Conservation (phyloP, 2,888 invertebrate species). For the Perizoma affinitatum region DNA sequence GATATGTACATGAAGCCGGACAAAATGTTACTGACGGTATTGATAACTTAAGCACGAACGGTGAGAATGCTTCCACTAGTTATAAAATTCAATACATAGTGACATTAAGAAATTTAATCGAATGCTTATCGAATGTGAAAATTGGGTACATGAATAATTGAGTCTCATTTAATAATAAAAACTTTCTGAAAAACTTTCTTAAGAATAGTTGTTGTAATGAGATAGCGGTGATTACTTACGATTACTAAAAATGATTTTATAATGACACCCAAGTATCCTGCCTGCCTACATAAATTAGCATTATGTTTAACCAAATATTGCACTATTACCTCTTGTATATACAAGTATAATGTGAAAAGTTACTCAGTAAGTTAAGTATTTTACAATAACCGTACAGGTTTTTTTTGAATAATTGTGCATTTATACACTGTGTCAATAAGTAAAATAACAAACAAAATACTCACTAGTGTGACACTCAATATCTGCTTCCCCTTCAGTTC, state of each 20-base stretch:
- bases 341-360: constrained; percentile 42
- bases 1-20: constrained; percentile 85
- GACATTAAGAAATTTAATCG: constrained; percentile 29
- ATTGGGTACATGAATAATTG: constrained; percentile 7
- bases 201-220: constrained; percentile 12
- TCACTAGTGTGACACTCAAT: constrained; percentile 87
- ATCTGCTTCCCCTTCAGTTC: constrained; percentile 89
- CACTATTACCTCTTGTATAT: constrained; percentile 46
- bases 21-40: constrained; percentile 81
- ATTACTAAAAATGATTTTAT: constrained; percentile 5
- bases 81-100: constrained; percentile 41
- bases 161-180: constrained; percentile 5
- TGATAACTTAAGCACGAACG: constrained; percentile 82
- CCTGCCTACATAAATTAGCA: constrained; percentile 9
- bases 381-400: constrained; percentile 20
- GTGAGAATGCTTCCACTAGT: constrained; percentile 85
- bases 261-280: constrained; percentile 19
- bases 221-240: constrained; percentile 31
- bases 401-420: constrained; percentile 61
- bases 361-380: constrained; percentile 14
- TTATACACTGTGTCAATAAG: constrained; percentile 74
- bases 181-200: background rate
- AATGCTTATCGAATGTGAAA: constrained; percentile 9
- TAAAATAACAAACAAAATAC: constrained; percentile 49
- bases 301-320: constrained; percentile 7